Evolutionary conservation across 23 tunicate species (phyloP).

Genomic region (Corella eumyota): DNA sequence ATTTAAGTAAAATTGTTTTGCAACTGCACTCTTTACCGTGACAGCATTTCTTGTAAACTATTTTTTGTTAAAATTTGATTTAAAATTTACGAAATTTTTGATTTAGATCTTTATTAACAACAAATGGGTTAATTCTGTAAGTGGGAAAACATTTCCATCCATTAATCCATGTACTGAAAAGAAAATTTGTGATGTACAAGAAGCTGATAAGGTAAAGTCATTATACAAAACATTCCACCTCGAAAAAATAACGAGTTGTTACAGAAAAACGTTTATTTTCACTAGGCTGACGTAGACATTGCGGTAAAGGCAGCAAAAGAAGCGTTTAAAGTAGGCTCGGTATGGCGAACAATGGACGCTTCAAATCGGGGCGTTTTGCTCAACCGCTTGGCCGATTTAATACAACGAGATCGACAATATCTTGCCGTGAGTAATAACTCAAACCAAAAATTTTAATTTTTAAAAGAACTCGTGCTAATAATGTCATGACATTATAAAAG

Average conservation of each 20-base stretch:
- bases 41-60: too few relatives aligned
- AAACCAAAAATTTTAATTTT: too few relatives aligned
- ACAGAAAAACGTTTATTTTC: too few relatives aligned
- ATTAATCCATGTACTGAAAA: slow-evolving; percentile 88
- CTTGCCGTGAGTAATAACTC: slow-evolving; percentile 54
- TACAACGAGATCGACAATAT: slow-evolving; percentile 65
- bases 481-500: too few relatives aligned
- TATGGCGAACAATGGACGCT: slow-evolving; percentile 93
- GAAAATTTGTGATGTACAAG: slow-evolving; percentile 87
- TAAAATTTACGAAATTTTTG: too few relatives aligned
- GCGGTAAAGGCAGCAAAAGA: slow-evolving; percentile 83
- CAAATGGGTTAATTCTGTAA: slow-evolving; percentile 85
- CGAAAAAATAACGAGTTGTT: too few relatives aligned
- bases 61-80: too few relatives aligned
- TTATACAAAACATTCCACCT: background rate
- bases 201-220: slow-evolving; percentile 73
- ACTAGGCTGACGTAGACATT: slow-evolving; percentile 85
- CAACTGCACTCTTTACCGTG: too few relatives aligned
- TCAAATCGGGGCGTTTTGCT: slow-evolving; percentile 71
- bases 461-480: too few relatives aligned
- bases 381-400: slow-evolving; percentile 83
- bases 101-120: slow-evolving; percentile 84
- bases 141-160: slow-evolving; percentile 94
- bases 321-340: slow-evolving; percentile 80
- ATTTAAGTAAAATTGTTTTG: too few relatives aligned